These are phyloP conservation scores for Campoletis sonorensis DNA, from an alignment of 1,140 invertebrate genomes.

Conservation along the genomic window DNA sequence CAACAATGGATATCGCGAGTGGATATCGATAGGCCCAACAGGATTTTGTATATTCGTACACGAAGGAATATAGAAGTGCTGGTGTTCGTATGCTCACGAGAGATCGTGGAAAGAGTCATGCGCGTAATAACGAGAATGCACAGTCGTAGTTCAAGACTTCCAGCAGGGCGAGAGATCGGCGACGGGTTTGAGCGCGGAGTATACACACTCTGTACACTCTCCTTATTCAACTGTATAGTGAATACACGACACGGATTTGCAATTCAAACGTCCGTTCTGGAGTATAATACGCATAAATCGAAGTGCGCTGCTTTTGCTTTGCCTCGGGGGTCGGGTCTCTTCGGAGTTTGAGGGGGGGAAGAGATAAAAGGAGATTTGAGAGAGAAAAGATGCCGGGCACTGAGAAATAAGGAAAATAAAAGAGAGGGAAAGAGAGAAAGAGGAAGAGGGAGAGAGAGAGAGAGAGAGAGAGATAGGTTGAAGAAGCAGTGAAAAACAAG, in stretches of 20 bases:
- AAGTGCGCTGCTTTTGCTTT: constrained; percentile 5
- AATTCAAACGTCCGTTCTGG: constrained; percentile 68
- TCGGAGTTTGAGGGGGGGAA: constrained; percentile 15
- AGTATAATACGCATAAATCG: constrained; percentile 70
- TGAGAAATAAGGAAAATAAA: constrained; percentile 53
- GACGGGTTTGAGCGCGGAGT: background rate
- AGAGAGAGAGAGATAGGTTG: background rate
- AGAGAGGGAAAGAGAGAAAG: background rate
- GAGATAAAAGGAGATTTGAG: constrained; percentile 26
- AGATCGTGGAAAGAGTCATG: constrained; percentile 54
- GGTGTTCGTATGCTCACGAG: constrained; percentile 44
- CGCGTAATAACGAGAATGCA: constrained; percentile 63
- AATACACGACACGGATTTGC: constrained; percentile 69
- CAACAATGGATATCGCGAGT: constrained; percentile 57
- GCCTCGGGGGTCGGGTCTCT: background rate
- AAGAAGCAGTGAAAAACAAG: background rate
- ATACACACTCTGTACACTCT: constrained; percentile 45
- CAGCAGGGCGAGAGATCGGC: constrained; percentile 33
- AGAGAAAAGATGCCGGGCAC: constrained; percentile 45
- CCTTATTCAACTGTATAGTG: constrained; percentile 53
- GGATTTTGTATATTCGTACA: background rate
- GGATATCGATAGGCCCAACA: constrained; percentile 56
- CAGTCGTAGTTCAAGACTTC: constrained; percentile 50
- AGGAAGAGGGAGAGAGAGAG: constrained; percentile 10
- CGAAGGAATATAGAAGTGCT: background rate